Percentiles rank a stretch among this genome's conserved stretches.
Evolutionary conservation across 64 coral and sea anemone species (phyloP).

Genomic region (Dendronephthya gigantea): DNA sequence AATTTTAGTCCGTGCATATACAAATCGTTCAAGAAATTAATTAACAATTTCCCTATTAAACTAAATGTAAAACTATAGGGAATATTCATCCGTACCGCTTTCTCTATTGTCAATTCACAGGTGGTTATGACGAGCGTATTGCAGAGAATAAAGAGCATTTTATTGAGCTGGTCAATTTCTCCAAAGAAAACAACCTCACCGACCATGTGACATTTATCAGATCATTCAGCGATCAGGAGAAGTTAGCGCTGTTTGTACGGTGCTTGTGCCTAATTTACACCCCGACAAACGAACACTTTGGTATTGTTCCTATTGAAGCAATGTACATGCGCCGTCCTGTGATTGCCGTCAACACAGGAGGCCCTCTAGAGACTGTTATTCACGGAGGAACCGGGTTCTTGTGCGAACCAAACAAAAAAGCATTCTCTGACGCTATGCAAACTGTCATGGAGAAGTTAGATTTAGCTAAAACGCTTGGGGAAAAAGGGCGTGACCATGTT

Average conservation of each 20-base stretch:
- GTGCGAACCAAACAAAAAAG: slow-evolving; percentile 72
- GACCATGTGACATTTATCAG: slow-evolving; percentile 64
- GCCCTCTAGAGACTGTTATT: slow-evolving; percentile 75
- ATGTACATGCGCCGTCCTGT: slow-evolving; percentile 83
- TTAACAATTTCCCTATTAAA: no score
- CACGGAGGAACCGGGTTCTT: slow-evolving; percentile 62
- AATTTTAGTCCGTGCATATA: no score
- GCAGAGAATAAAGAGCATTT: slow-evolving; percentile 84
- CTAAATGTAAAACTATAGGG: no score
- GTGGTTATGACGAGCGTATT: slow-evolving; percentile 89
- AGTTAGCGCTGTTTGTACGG: slow-evolving; percentile 50
- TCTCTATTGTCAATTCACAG: no score
- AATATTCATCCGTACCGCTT: no score
- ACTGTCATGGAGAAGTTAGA: slow-evolving; percentile 59
- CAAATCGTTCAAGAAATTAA: no score
- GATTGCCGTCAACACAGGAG: slow-evolving; percentile 80
- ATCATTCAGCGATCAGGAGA: slow-evolving; percentile 82
- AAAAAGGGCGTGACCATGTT: slow-evolving; percentile 56
- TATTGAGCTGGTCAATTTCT: slow-evolving; percentile 52
- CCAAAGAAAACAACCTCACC: slow-evolving; percentile 44
- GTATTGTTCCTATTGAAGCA: slow-evolving; percentile 81
- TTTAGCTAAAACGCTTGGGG: slow-evolving; percentile 46
- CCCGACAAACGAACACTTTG: slow-evolving; percentile 90
- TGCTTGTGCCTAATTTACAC: slow-evolving; percentile 75
- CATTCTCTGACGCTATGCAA: slow-evolving; percentile 66